These are phyloP conservation scores for Indicator indicator DNA, from an alignment of 2,113 vertebrate species.

Conservation along the genomic window DNA sequence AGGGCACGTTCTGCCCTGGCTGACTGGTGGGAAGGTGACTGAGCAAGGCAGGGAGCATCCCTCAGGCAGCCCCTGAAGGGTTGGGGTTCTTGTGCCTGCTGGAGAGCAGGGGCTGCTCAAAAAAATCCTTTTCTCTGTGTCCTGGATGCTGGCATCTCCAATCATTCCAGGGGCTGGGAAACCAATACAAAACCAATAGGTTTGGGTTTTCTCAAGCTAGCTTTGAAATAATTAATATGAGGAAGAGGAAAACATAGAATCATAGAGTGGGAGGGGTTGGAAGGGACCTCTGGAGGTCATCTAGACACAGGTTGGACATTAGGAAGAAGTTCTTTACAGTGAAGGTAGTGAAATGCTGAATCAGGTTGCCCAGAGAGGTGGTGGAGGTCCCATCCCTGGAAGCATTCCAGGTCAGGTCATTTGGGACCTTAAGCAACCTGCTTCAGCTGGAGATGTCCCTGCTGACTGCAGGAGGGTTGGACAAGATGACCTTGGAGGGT, in stretches of 20 bases:
- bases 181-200: not conserved
- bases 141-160: not conserved
- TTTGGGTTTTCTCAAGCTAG: not conserved
- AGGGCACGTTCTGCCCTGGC: not conserved
- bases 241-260: not conserved
- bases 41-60: not conserved
- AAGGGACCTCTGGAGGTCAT: too few relatives aligned
- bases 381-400: too few relatives aligned
- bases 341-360: too few relatives aligned
- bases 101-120: not conserved
- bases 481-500: too few relatives aligned
- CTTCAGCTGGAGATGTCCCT: too few relatives aligned
- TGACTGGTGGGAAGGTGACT: not conserved
- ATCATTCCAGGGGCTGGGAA: not conserved
- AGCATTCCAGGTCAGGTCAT: too few relatives aligned
- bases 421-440: too few relatives aligned
- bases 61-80: fast-evolving
- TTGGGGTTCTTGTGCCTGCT: not conserved
- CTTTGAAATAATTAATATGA: not conserved
- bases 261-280: too few relatives aligned
- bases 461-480: too few relatives aligned
- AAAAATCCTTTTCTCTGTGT: not conserved
- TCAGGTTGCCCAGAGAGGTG: too few relatives aligned
- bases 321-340: too few relatives aligned
- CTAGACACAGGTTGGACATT: too few relatives aligned